Percentiles rank a stretch among this genome's conserved stretches.
Conservation (phyloP, 2,797 vertebrate species). For the Liasis olivaceus region DNA sequence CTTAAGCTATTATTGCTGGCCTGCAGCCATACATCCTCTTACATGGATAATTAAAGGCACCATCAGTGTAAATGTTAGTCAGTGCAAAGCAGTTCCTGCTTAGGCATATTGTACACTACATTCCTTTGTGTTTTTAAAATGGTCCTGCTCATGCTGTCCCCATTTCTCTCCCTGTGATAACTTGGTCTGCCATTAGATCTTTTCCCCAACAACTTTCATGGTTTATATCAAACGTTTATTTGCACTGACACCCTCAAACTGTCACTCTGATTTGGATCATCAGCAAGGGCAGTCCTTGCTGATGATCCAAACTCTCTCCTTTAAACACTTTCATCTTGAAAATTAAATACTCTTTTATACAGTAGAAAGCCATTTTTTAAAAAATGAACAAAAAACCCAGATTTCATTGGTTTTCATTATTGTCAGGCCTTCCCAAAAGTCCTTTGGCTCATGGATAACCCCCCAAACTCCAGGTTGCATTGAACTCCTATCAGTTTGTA, state of each 20-base stretch:
- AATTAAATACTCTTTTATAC: no score
- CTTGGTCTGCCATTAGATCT: constrained; percentile 38
- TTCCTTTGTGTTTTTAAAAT: constrained; percentile 58
- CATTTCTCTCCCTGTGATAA: constrained; percentile 34
- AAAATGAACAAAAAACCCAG: no score
- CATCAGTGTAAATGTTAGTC: constrained; percentile 48
- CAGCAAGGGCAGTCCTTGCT: no score
- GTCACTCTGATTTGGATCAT: no score
- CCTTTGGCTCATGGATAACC: no score
- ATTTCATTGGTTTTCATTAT: no score
- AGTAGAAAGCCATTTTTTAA: no score
- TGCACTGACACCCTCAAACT: not conserved
- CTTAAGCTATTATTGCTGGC: constrained; percentile 64
- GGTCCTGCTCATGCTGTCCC: constrained; percentile 29
- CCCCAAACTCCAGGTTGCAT: no score
- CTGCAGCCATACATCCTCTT: constrained; percentile 64
- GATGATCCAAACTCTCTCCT: no score
- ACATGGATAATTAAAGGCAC: constrained; percentile 65
- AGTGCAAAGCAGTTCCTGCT: constrained; percentile 52
- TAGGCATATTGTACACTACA: constrained; percentile 55
- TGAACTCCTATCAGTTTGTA: no score
- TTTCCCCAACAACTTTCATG: constrained; percentile 10
- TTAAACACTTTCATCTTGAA: no score
- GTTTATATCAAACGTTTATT: constrained; percentile 1
- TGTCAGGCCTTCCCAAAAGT: no score